Conservation (phyloP, 1,140 invertebrate genomes). For the Tetraneura akinire region DNA sequence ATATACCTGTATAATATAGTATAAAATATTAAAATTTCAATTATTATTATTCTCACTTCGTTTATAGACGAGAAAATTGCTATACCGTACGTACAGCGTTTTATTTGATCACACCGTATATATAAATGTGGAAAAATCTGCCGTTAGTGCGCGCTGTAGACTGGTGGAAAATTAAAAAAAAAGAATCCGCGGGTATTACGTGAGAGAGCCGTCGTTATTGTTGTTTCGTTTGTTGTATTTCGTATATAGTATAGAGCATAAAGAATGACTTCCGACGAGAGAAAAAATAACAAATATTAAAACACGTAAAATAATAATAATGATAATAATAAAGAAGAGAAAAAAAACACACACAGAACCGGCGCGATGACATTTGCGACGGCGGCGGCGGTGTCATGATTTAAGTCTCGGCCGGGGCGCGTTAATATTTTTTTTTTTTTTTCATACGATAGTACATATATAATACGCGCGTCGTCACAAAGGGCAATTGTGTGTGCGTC, state of each 20-base stretch:
- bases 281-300: constrained; percentile 8
- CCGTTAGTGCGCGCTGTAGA: no score
- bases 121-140: no score
- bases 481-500: constrained; percentile 42
- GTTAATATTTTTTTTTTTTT: constrained; percentile 50
- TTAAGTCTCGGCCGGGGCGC: constrained; percentile 38
- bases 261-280: constrained; percentile 4
- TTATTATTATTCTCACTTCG: no score
- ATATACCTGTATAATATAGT: no score
- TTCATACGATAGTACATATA: no score
- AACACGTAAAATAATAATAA: neutral
- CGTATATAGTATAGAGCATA: neutral
- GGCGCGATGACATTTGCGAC: constrained; percentile 34
- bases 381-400: constrained; percentile 36
- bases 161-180: neutral
- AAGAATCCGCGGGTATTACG: neutral
- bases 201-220: neutral
- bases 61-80: no score
- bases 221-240: no score
- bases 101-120: no score
- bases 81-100: no score
- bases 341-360: constrained; percentile 23
- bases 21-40: no score
- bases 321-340: no score
- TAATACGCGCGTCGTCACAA: constrained; percentile 41